Evolutionary conservation across 2,888 invertebrate genomes (phyloP), one percentile per base, ranked within the genome.

Genomic region (Tetranychus truncatus): DNA sequence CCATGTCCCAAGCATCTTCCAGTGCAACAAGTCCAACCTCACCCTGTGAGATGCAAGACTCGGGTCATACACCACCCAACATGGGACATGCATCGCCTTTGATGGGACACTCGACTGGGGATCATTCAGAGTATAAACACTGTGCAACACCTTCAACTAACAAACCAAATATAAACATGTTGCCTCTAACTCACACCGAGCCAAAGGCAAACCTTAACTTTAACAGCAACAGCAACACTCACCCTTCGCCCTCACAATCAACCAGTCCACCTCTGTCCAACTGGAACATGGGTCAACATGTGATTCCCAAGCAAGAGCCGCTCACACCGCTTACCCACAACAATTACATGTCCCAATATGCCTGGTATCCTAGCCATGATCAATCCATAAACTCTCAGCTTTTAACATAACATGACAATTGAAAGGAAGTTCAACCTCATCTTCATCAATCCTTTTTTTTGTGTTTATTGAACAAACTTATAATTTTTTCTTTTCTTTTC

Each of bases 201-300:
- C 5, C 34, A 34, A 34, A 34, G 34, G 34, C 34, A 34, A 34
- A 34, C 34, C 3, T 34, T 34, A 34, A 34, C 34, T 34, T 34
- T 20, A n/a, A 34, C 69, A 44, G 45, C 75, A 45, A 65, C 76
- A 44, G 75, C 73, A 15, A 76, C 74, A 5, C 74, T 72, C 69
- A 77, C 76, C 66, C 20, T 76, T 77, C 21, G 76, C 78, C 75
- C 77, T 78, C 73, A 77, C 76, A 75, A 78, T 77, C 78, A 76
- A 78, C 78, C 77, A 78, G 77, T 75, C 79, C 79, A 69, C 79
- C 79, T 34, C 78, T 78, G 24, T 78, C 78, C 74, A 78, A 80
- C 45, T 83, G 84, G 84, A 84, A 84, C 80, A 82, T 84, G 81
- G 83, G 83, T 79, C 81, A 78, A 55, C 55, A 55, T 55, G 55